phyloP scores from a whole-genome alignment of 2,113 vertebrate genomes.

The Ceyx margarethae region DNA sequence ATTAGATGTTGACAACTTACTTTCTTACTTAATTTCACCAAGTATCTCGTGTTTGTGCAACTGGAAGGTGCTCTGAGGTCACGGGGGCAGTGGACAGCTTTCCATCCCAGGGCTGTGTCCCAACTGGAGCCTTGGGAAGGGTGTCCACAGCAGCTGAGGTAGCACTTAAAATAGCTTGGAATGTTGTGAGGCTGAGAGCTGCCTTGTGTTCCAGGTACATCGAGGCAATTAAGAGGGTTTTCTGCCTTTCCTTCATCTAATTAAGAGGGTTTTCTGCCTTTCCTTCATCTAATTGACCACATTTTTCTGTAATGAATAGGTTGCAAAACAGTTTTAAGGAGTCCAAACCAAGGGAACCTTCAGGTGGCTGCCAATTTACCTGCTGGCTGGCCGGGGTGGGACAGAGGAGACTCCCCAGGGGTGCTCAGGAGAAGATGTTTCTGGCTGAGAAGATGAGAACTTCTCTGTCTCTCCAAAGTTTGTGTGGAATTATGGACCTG shows the following conservation, averaged over 20 bases:
- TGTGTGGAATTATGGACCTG: not conserved
- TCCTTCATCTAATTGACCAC: not conserved
- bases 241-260: not conserved
- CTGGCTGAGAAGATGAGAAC: not conserved
- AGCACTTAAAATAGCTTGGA: not conserved
- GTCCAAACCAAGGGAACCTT: not conserved
- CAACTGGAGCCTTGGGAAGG: too few species aligned
- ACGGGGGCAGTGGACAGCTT: fast-evolving
- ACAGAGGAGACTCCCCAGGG: not conserved
- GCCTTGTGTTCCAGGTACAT: not conserved
- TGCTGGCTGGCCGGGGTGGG: fast-evolving
- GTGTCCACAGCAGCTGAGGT: not conserved
- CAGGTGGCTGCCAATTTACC: not conserved
- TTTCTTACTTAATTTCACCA: not conserved
- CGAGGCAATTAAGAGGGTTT: not conserved
- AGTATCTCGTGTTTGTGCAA: not conserved
- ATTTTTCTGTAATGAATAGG: not conserved
- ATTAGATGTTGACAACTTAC: not conserved
- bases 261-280: not conserved
- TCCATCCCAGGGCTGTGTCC: too few species aligned
- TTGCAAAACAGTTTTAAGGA: not conserved
- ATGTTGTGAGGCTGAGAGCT: not conserved
- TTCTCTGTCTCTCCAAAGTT: not conserved
- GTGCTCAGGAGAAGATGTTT: fast-evolving
- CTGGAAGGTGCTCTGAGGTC: not conserved